These are phyloP conservation scores for Eupithecia vulgata DNA, from an alignment of 2,888 invertebrate species.

Conservation along the genomic window DNA sequence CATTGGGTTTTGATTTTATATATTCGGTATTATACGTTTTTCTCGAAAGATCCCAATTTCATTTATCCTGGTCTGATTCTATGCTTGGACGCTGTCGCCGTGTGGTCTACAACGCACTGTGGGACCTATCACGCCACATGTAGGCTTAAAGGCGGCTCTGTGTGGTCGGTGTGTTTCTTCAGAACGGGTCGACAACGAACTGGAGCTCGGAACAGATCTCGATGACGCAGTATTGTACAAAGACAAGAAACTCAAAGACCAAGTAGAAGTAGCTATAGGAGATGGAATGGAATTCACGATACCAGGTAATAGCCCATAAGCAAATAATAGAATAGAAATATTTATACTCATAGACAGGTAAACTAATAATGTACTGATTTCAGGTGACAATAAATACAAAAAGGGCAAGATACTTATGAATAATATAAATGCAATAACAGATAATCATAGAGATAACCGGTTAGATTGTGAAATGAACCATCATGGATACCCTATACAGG, in stretches of 20 bases:
- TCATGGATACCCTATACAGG: conserved; percentile 87
- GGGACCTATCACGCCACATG: conserved; percentile 60
- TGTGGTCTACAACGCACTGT: conserved; percentile 59
- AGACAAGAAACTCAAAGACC: conserved; percentile 94
- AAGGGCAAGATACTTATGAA: conserved; percentile 91
- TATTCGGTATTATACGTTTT: not conserved
- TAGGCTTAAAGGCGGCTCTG: conserved; percentile 84
- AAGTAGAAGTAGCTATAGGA: conserved; percentile 95
- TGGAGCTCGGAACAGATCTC: conserved; percentile 86
- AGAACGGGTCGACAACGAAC: conserved; percentile 86
- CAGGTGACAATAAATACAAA: conserved; percentile 93
- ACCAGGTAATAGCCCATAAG: conserved; percentile 86
- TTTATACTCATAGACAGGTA: not conserved
- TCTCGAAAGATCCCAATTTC: conserved; percentile 24
- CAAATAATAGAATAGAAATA: not conserved
- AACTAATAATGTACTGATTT: conserved; percentile 12
- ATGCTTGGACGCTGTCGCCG: conserved; percentile 78
- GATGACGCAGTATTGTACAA: conserved; percentile 93
- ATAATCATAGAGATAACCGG: conserved; percentile 89
- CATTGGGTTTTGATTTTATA: not conserved
- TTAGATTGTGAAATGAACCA: conserved; percentile 90
- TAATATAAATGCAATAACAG: conserved; percentile 91
- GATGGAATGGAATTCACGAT: conserved; percentile 97
- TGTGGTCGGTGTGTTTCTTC: conserved; percentile 88
- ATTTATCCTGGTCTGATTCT: conserved; percentile 77